Base-by-base conservation (phyloP, 2,888 invertebrate genomes). In the Tanaodytes sp. region DNA sequence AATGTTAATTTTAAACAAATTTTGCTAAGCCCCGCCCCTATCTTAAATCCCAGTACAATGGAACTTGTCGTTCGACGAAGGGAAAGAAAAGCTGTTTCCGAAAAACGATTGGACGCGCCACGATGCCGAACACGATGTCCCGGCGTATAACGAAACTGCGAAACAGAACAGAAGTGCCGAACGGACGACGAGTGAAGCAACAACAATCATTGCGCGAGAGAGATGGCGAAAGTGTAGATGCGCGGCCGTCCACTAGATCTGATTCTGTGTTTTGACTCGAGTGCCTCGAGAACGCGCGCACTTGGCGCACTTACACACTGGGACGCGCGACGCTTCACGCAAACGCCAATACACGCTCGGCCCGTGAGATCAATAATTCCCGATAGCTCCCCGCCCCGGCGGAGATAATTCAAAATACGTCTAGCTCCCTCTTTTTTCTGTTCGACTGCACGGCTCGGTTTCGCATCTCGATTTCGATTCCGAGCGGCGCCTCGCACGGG, bases 321-420 rank as follows among this genome's bases (percentile, higher is more conserved):
- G 5, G 23, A 23, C 23, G 23, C 8, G 23, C 23, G 23, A 23
- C 23, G 23, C 4, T 5, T 36, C 46, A 65, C 49, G 40, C 49
- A 73, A 31, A 31, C 43, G 33, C 30, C 33, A 2, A 11, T 1
- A 72, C 75, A 39, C 39, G 15, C 63, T 37, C 43, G 46, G 19
- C 27, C 45, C 51, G 64, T 51, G 57, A 78, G 80, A 80, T 80
- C 81, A 81, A 81, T 80, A 81, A 80, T 80, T 79, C 75, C 77
- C 77, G 75, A 80, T 80, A 77, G 57, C 67, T 49, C 72, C 69
- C 61, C 66, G 54, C 68, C 59, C 59, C 46, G 16, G 54, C 62
- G 39, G 46, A 52, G 65, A 51, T 37, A 55, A 67, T 67, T 61
- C 66, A 61, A 61, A 67, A 54, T 66, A 61, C 61, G 18, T 11